Percentiles rank a stretch among this genome's conserved stretches.
phyloP scores from a whole-genome alignment of 2,113 vertebrate genomes.

The Hoplias malabaricus region DNA sequence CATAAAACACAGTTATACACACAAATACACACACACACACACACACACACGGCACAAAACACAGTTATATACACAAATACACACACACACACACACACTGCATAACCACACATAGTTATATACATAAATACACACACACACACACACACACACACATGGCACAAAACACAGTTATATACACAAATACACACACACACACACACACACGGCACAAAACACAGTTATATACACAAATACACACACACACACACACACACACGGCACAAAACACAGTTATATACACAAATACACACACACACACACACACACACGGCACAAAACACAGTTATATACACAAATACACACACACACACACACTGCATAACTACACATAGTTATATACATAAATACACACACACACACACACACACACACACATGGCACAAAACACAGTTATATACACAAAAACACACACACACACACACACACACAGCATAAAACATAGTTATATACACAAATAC shows the following conservation, averaged over 20 bases:
- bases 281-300: too few species aligned
- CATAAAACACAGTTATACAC: not conserved
- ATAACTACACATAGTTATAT: too few species aligned
- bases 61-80: too few species aligned
- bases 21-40: too few species aligned
- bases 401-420: conserved; percentile 19
- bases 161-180: too few species aligned
- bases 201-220: too few species aligned
- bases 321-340: too few species aligned
- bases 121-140: too few species aligned
- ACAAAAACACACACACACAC: too few species aligned
- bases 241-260: conserved; percentile 23
- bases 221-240: conserved; percentile 44
- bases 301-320: not conserved
- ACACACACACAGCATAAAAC: not conserved
- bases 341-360: not conserved
- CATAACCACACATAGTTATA: conserved; percentile 21
- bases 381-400: conserved; percentile 48
- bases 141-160: too few species aligned
- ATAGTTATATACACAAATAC: not conserved
- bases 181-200: not conserved
- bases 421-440: too few species aligned
- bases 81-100: conserved; percentile 48
- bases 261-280: too few species aligned
- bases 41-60: not conserved